A percentile compares a stretch with the other conserved stretches of the same genome.
These are phyloP conservation scores for Drosophila novamexicana DNA, from an alignment of 1,140 invertebrate species.

Conservation along the genomic window DNA sequence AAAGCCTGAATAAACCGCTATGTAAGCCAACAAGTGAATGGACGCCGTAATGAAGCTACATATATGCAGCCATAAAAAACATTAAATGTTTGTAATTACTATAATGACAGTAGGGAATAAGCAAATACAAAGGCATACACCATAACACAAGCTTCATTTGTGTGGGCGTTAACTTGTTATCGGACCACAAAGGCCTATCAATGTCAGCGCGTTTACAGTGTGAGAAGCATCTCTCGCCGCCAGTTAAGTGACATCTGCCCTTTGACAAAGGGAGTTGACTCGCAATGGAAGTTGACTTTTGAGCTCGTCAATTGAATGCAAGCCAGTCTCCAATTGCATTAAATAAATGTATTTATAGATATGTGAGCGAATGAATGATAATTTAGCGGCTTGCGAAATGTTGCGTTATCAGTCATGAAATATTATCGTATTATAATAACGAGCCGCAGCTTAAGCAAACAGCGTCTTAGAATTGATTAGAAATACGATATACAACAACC, in stretches of 20 bases:
- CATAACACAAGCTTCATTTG: not conserved
- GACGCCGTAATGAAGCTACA: slow-evolving; percentile 2
- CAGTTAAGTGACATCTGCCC: slow-evolving; percentile 17
- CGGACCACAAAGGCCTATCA: not conserved
- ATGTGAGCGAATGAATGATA: slow-evolving; percentile 4
- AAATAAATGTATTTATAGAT: slow-evolving; percentile 26
- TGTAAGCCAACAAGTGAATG: slow-evolving; percentile 5
- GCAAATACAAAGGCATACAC: not conserved
- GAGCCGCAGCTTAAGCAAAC: not conserved
- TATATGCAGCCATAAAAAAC: not conserved
- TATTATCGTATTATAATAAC: slow-evolving; percentile 1
- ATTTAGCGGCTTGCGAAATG: not conserved
- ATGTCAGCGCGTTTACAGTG: not conserved
- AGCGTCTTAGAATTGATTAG: not conserved
- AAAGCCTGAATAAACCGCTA: slow-evolving; percentile 19
- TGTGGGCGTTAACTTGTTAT: slow-evolving; percentile 35
- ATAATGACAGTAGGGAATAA: slow-evolving; percentile 2
- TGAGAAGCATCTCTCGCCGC: slow-evolving; percentile 1
- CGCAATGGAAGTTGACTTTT: slow-evolving; percentile 27
- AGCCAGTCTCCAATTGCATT: slow-evolving; percentile 23
- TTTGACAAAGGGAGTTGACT: slow-evolving; percentile 23
- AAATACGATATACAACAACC: slow-evolving; percentile 7
- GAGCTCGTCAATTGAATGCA: slow-evolving; percentile 33
- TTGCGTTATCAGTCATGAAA: slow-evolving; percentile 11
- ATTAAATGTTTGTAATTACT: slow-evolving; percentile 16